phyloP scores from a whole-genome alignment of 2,113 vertebrate genomes.

The Amphiprion ocellaris region DNA sequence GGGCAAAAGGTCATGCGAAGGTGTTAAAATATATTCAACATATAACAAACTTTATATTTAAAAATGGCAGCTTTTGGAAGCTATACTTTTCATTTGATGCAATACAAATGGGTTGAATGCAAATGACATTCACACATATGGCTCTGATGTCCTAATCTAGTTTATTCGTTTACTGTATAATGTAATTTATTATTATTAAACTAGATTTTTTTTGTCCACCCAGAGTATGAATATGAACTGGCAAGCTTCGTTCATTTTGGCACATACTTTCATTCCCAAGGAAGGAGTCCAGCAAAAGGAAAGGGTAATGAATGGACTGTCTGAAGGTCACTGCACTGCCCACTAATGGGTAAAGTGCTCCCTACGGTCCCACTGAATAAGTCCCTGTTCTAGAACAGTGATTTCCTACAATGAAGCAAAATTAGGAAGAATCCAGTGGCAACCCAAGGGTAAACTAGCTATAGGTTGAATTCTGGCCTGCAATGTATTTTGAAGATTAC shows the following conservation, averaged over 20 bases:
- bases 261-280: conserved; percentile 30
- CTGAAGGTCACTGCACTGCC: conserved; percentile 76
- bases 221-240: conserved; percentile 6
- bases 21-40: neutral
- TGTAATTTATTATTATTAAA: conserved; percentile 7
- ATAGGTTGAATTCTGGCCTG: conserved; percentile 23
- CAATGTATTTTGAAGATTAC: conserved; percentile 30
- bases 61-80: too few species aligned
- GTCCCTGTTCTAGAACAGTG: conserved; percentile 66
- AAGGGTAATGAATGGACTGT: conserved; percentile 65
- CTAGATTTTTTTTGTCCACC: neutral
- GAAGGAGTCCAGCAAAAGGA: conserved; percentile 53
- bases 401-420: conserved; percentile 69
- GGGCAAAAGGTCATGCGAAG: neutral
- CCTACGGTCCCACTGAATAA: conserved; percentile 63
- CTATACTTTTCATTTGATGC: neutral
- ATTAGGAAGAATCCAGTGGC: conserved; percentile 51
- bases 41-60: neutral
- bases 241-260: conserved; percentile 32
- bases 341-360: conserved; percentile 72
- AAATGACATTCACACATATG: neutral
- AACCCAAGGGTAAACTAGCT: conserved; percentile 25
- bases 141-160: neutral
- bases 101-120: neutral
- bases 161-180: neutral